phyloP scores from a whole-genome alignment of 2,888 invertebrate species.

The Caenorhabditis angaria region DNA sequence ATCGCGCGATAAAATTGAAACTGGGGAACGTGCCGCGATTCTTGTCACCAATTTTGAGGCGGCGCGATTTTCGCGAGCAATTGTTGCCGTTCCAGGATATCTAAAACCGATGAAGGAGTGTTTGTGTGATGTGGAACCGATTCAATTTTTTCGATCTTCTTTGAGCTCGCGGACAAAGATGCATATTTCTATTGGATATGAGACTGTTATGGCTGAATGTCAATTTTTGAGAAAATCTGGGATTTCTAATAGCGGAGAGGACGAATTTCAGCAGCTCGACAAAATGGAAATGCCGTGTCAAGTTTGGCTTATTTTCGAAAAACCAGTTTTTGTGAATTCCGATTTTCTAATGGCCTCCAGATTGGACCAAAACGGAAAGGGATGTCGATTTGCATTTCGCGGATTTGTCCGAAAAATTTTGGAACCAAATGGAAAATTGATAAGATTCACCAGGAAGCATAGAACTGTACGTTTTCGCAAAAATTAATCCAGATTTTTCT shows the following conservation, averaged over 20 bases:
- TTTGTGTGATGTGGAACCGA: conserved; percentile 64
- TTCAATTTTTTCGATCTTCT: conserved; percentile 43
- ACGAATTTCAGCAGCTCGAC: conserved; percentile 35
- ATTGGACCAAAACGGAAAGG: conserved; percentile 51
- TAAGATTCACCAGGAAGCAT: conserved; percentile 12
- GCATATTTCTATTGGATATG: conserved; percentile 70
- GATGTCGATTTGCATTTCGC: conserved; percentile 80
- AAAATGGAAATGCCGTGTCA: conserved; percentile 23
- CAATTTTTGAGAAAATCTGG: conserved; percentile 71
- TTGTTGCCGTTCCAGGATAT: conserved; percentile 70
- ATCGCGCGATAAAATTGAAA: conserved; percentile 76
- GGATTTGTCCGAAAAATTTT: conserved; percentile 75
- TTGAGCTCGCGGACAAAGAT: conserved; percentile 44
- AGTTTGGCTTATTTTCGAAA: conserved; percentile 25
- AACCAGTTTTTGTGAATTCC: conserved; percentile 5
- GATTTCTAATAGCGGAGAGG: too few relatives aligned
- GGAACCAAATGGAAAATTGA: conserved; percentile 7
- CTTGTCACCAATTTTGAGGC: conserved; percentile 50
- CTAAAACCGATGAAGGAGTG: conserved; percentile 77
- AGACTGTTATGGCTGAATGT: conserved; percentile 77
- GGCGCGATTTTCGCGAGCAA: conserved; percentile 36
- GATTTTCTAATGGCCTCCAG: conserved; percentile 30
- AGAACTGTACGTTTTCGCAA: conserved; percentile 6
- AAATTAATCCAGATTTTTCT: conserved; percentile 12
- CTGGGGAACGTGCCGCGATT: conserved; percentile 75